Percentiles rank a stretch among this genome's conserved stretches.
Conservation (phyloP, 2,888 invertebrate genomes). For the Branchipolynoe longqiensis region DNA sequence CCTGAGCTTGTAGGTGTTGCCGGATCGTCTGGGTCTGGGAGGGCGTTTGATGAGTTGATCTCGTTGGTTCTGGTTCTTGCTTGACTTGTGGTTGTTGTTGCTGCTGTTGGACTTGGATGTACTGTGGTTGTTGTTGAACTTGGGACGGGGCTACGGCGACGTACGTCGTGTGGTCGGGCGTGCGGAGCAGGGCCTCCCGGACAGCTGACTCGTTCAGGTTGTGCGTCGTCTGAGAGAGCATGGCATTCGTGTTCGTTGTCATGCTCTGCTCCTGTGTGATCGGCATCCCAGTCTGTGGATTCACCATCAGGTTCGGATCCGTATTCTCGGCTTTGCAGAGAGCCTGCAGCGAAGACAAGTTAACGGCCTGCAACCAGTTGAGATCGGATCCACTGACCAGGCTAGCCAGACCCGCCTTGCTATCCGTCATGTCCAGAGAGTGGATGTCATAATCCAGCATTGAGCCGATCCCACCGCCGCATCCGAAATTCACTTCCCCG, state of each 20-base stretch:
- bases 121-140: constrained; percentile 50
- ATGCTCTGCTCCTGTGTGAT: constrained; percentile 79
- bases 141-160: constrained; percentile 28
- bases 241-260: constrained; percentile 51
- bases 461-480: constrained; percentile 3
- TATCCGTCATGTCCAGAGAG: constrained; percentile 70
- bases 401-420: constrained; percentile 83
- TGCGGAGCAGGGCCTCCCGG: constrained; percentile 49
- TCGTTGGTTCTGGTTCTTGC: neutral
- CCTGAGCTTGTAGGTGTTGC: constrained; percentile 51
- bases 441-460: constrained; percentile 37
- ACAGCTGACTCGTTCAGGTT: constrained; percentile 42
- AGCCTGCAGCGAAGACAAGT: constrained; percentile 42
- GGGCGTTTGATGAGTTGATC: neutral
- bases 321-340: constrained; percentile 61
- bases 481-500: neutral
- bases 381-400: constrained; percentile 64
- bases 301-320: constrained; percentile 85
- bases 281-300: constrained; percentile 95
- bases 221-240: constrained; percentile 54
- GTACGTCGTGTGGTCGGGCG: constrained; percentile 42
- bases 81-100: neutral
- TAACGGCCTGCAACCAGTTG: constrained; percentile 84
- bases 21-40: constrained; percentile 1
- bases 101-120: neutral